These are phyloP conservation scores for Varanus komodoensis DNA, from an alignment of 2,113 vertebrate genomes.

Conservation along the genomic window DNA sequence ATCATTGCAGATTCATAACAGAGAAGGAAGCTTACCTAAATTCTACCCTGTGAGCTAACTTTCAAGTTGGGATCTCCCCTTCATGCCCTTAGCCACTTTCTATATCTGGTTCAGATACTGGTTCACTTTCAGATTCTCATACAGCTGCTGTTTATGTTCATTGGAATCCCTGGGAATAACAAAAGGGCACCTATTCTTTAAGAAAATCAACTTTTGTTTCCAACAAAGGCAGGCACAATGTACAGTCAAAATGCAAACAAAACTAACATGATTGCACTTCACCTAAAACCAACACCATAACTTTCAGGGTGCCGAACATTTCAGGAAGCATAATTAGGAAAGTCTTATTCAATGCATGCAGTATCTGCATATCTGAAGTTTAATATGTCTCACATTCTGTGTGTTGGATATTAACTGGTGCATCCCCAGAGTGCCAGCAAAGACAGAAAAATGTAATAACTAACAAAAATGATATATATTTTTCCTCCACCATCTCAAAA, in stretches of 20 bases:
- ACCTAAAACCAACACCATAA: not conserved
- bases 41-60: no score
- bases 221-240: not conserved
- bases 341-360: not conserved
- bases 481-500: slow-evolving; percentile 48
- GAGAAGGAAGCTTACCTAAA: no score
- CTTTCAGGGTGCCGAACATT: not conserved
- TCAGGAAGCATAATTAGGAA: not conserved
- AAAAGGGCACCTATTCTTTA: not conserved
- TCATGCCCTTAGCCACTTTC: not conserved
- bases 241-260: not conserved
- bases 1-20: no score
- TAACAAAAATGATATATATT: slow-evolving; percentile 35
- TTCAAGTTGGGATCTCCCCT: not conserved
- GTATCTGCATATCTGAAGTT: not conserved
- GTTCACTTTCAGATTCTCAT: not conserved
- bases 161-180: not conserved
- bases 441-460: slow-evolving; percentile 30
- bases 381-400: slow-evolving; percentile 2
- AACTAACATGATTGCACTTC: not conserved
- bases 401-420: not conserved
- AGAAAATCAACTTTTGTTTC: not conserved
- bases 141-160: not conserved
- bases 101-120: not conserved
- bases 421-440: slow-evolving; percentile 8